These are phyloP conservation scores for Acanthiza pusilla DNA, from an alignment of 2,797 vertebrate genomes.

Conservation along the genomic window DNA sequence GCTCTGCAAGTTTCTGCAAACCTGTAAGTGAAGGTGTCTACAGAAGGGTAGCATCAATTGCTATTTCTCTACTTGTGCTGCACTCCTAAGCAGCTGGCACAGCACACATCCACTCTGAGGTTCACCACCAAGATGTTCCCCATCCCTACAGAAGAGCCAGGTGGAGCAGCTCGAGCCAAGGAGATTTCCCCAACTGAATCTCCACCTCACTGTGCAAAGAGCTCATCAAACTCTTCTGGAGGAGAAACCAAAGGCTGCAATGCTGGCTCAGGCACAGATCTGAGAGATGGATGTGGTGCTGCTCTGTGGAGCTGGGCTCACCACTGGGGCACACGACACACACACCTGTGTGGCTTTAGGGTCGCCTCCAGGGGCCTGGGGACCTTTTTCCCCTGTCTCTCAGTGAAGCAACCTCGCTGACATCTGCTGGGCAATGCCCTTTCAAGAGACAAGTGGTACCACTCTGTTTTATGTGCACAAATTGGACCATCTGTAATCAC, in stretches of 20 bases:
- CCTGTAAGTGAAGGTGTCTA: not conserved
- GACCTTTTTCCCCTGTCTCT: accelerated
- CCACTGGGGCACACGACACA: accelerated
- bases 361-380: not conserved
- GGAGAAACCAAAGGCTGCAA: not conserved
- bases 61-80: not conserved
- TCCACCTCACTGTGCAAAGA: not conserved
- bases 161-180: not conserved
- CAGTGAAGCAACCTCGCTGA: not conserved
- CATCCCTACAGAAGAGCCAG: accelerated
- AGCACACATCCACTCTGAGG: not conserved
- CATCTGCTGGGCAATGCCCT: not conserved
- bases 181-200: not conserved
- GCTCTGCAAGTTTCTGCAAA: not conserved
- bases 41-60: not conserved
- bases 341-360: not conserved
- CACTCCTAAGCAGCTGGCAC: not conserved
- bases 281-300: not conserved
- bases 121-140: not conserved
- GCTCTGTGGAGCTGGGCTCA: not conserved
- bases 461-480: not conserved
- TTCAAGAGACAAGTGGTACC: not conserved
- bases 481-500: not conserved
- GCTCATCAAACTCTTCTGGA: not conserved
- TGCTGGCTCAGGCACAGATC: accelerated